Evolutionary conservation across 2,797 vertebrate genomes (phyloP).

Genomic region (Hippoglossus hippoglossus): DNA sequence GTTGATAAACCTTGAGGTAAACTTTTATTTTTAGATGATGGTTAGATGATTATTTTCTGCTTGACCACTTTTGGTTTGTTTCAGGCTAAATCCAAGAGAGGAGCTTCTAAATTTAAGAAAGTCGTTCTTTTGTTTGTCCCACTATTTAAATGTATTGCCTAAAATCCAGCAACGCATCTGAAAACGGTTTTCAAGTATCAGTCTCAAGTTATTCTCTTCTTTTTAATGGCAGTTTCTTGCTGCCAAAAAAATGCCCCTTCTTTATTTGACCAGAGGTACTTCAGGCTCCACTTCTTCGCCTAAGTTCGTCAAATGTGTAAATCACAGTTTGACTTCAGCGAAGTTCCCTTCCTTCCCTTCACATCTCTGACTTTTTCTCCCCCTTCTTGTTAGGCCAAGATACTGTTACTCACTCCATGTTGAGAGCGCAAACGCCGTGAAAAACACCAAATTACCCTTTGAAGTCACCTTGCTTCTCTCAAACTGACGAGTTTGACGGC

Average conservation of each 20-base stretch:
- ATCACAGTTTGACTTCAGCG: not conserved
- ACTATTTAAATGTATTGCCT: slow-evolving; percentile 16
- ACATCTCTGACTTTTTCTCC: not conserved
- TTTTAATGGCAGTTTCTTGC: slow-evolving; percentile 4
- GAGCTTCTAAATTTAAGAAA: slow-evolving; percentile 4
- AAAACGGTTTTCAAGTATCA: slow-evolving; percentile 15
- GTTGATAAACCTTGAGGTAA: slow-evolving; percentile 31
- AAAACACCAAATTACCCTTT: slow-evolving; percentile 1
- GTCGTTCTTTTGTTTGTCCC: not conserved
- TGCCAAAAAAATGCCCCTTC: not conserved
- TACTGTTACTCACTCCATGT: not conserved
- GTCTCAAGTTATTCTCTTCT: not conserved
- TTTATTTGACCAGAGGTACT: not conserved
- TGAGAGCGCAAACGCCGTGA: not conserved
- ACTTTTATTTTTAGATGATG: slow-evolving; percentile 1
- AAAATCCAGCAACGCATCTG: slow-evolving; percentile 14
- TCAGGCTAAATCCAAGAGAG: slow-evolving; percentile 4
- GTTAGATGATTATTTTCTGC: not conserved
- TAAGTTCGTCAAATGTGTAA: not conserved
- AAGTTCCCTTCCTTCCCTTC: not conserved
- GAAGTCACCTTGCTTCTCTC: not conserved
- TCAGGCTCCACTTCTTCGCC: not conserved
- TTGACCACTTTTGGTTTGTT: too few relatives aligned
- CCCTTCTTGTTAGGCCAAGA: not conserved
- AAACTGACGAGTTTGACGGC: not conserved